Percentiles rank a stretch among this genome's conserved stretches.
phyloP scores from a whole-genome alignment of 2,797 vertebrate genomes.

The Hozukius guyotensis region DNA sequence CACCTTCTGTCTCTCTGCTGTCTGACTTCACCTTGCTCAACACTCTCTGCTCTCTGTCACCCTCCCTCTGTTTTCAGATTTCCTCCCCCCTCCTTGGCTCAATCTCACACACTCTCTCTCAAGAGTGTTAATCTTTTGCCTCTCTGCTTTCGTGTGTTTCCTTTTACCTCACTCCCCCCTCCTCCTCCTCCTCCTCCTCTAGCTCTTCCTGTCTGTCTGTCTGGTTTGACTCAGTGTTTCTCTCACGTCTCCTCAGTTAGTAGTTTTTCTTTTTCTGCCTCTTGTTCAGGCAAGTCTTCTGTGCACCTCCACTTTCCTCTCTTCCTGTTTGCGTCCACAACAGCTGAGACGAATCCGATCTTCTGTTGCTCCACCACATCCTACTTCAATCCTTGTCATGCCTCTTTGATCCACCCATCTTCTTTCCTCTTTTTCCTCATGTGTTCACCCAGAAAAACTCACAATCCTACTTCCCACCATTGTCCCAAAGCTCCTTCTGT shows the following conservation, averaged over 20 bases:
- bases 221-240: background rate
- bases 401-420: constrained; percentile 5
- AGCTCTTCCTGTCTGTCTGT: constrained; percentile 20
- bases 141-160: background rate
- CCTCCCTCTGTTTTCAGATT: background rate
- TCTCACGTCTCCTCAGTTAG: constrained; percentile 10
- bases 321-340: background rate
- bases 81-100: background rate
- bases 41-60: background rate
- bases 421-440: background rate
- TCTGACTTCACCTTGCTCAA: constrained; percentile 9
- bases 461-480: constrained; percentile 36
- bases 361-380: constrained; percentile 2
- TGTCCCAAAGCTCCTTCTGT: constrained; percentile 50
- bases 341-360: background rate
- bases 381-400: constrained; percentile 1
- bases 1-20: background rate
- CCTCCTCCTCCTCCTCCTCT: background rate
- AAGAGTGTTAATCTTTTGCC: constrained; percentile 8
- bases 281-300: constrained; percentile 24
- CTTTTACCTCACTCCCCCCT: background rate
- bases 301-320: background rate
- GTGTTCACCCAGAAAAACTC: constrained; percentile 19
- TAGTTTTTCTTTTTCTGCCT: background rate
- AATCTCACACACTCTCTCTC: background rate